A percentile compares a stretch with the other conserved stretches of the same genome.
These are phyloP conservation scores for Agonopterix heracliana DNA, from an alignment of 2,888 invertebrate species.

Conservation along the genomic window DNA sequence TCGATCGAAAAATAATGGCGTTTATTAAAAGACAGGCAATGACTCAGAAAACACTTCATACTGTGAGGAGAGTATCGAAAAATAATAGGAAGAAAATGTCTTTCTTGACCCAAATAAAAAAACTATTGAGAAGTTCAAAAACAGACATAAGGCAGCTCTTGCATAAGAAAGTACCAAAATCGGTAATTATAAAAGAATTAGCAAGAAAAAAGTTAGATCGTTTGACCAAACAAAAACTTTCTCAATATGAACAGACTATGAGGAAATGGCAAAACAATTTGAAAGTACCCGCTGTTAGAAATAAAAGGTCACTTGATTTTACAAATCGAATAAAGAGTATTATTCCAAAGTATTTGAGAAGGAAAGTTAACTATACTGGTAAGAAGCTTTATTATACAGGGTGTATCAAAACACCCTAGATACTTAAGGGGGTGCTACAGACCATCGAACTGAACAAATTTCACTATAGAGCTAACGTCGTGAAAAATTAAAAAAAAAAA, in stretches of 20 bases:
- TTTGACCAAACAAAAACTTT: slow-evolving; percentile 28
- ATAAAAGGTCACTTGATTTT: slow-evolving; percentile 31
- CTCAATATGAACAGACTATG: slow-evolving; percentile 39
- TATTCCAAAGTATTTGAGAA: slow-evolving; percentile 47
- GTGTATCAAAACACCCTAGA: too few species aligned
- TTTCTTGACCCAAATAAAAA: too few species aligned
- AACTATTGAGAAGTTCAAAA: slow-evolving; percentile 26
- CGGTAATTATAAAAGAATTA: slow-evolving; percentile 34
- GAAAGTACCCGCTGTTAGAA: slow-evolving; percentile 23
- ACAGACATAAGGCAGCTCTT: slow-evolving; percentile 33
- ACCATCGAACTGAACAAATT: too few species aligned
- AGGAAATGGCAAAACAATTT: slow-evolving; percentile 45
- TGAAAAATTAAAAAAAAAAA: too few species aligned
- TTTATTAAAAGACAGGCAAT: background rate
- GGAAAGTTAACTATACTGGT: slow-evolving; percentile 25
- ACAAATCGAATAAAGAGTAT: slow-evolving; percentile 44
- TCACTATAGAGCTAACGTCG: too few species aligned
- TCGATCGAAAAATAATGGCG: background rate
- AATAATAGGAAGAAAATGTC: too few species aligned
- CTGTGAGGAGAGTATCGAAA: too few species aligned
- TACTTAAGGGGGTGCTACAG: too few species aligned
- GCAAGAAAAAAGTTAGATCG: slow-evolving; percentile 35
- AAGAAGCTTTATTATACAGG: too few species aligned
- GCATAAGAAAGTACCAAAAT: slow-evolving; percentile 31
- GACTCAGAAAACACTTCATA: background rate